Base-by-base conservation (phyloP, 2,797 vertebrate genomes). In the Crenuchus spilurus region DNA sequence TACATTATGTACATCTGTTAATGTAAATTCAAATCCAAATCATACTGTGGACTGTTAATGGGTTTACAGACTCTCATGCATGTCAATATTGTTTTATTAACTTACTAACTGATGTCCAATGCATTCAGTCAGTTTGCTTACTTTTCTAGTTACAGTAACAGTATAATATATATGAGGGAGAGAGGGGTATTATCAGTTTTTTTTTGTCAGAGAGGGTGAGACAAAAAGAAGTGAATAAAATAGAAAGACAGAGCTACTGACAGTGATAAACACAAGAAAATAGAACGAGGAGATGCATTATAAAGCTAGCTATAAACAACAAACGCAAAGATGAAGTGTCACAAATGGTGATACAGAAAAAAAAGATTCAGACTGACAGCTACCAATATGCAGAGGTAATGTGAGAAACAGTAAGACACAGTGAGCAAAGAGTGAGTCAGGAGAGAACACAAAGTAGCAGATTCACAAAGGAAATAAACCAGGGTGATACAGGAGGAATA, bases 321-420 rank as follows among this genome's bases (percentile, higher is more conserved):
- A n/a, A n/a, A n/a, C n/a, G n/a, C n/a, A 22, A 70, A 74, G 39
- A 78, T 61, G 24, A 68, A 66, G 20, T 72, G 46, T 41, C 41
- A 24, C 33, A 16, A 2, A 2, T 9, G 55, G 72, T 63, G 49
- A 66, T 30, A 67, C 11, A 24, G 54, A 58, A 11, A 41, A 24
- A 70, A n/a, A 57, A 57, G 30, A 72, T 55, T 28, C 28, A 48
- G 70, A 63, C 60, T 58, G 74, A 75, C 62, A 72, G 57, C 31
- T 63, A 71, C 30, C 28, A 16, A 80, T 70, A 60, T 55, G 13
- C 41, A 37, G 26, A 73, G 26, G 20, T 18, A 57, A 16, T 31
- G 16, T 39, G 22, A 63, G 39, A 49, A 31, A 51, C 33, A 46
- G 28, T 16, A 46, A 64, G 41, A 5, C 37, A 37, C 14, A 22